Conservation (phyloP, 2,888 invertebrate genomes). For the Drosophila birchii region DNA sequence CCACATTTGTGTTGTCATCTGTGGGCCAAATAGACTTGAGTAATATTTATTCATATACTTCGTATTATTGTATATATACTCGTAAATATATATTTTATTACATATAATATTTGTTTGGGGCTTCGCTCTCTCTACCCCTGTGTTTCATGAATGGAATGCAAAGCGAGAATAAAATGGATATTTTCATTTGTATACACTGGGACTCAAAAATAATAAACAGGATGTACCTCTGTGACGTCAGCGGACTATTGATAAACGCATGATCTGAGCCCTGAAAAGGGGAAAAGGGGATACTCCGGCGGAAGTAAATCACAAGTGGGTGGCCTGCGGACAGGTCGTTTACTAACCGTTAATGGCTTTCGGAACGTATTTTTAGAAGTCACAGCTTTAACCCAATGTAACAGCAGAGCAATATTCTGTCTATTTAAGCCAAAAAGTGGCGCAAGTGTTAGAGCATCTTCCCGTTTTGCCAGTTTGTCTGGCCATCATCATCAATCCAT, state of each 20-base stretch:
- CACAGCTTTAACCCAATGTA: slow-evolving; percentile 9
- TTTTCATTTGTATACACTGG: slow-evolving; percentile 44
- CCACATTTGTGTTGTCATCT: slow-evolving; percentile 60
- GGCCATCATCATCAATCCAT: slow-evolving; percentile 63
- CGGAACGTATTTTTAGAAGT: slow-evolving; percentile 11
- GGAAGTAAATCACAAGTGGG: slow-evolving; percentile 41
- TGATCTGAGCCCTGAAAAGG: slow-evolving; percentile 29
- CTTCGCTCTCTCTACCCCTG: slow-evolving; percentile 35
- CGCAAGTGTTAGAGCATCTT: slow-evolving; percentile 10
- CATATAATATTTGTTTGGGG: slow-evolving; percentile 62
- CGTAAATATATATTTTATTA: slow-evolving; percentile 20
- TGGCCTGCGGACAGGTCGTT: slow-evolving; percentile 13
- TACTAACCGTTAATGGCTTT: slow-evolving; percentile 26
- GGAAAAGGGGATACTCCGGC: slow-evolving; percentile 2
- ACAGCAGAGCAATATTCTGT: slow-evolving; percentile 27
- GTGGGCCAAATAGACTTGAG: slow-evolving; percentile 33
- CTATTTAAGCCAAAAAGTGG: not conserved
- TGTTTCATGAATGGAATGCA: slow-evolving; percentile 72
- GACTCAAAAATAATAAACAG: slow-evolving; percentile 70
- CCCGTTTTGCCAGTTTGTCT: slow-evolving; percentile 35
- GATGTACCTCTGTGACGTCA: slow-evolving; percentile 67
- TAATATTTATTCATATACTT: slow-evolving; percentile 39
- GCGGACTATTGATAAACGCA: slow-evolving; percentile 37
- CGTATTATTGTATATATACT: slow-evolving; percentile 56
- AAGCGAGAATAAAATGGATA: slow-evolving; percentile 22